Percentiles rank a stretch among this genome's conserved stretches.
These are phyloP conservation scores for Drosophila suzukii DNA, from an alignment of 1,140 invertebrate genomes.

Conservation along the genomic window DNA sequence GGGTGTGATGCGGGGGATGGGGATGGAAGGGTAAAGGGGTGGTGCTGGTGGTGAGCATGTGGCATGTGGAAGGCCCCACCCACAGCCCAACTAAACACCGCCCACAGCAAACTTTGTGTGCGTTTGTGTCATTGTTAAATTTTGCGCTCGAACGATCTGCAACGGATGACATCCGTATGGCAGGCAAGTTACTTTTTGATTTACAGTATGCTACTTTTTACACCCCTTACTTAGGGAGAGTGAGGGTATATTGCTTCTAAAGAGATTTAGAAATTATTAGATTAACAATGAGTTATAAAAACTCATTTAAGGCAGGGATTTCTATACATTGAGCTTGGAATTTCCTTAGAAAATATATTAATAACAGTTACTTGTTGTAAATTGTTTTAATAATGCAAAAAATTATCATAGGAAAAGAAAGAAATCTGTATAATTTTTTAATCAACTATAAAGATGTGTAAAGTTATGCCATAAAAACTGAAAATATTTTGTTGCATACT, in stretches of 20 bases:
- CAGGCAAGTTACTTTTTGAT: conserved; percentile 81
- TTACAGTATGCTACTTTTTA: conserved; percentile 72
- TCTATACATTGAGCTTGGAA: too few relatives aligned
- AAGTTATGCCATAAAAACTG: too few relatives aligned
- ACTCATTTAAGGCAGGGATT: not conserved
- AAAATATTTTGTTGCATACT: too few relatives aligned
- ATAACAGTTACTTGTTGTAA: too few relatives aligned
- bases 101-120: conserved; percentile 56
- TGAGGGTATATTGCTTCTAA: conserved; percentile 9
- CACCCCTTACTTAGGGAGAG: conserved; percentile 1
- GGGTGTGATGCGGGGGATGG: not conserved
- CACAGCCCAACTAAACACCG: conserved; percentile 12
- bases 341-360: too few relatives aligned
- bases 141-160: conserved; percentile 83
- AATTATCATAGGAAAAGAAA: too few relatives aligned
- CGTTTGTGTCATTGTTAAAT: conserved; percentile 83
- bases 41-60: conserved; percentile 24
- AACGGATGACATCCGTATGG: conserved; percentile 81
- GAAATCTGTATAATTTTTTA: too few relatives aligned
- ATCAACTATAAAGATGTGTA: too few relatives aligned
- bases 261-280: not conserved
- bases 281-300: not conserved
- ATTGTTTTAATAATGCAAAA: too few relatives aligned
- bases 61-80: conserved; percentile 23
- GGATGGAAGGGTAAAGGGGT: not conserved